Conservation (phyloP, 2,113 vertebrate species). For the Anthoscopus minutus region DNA sequence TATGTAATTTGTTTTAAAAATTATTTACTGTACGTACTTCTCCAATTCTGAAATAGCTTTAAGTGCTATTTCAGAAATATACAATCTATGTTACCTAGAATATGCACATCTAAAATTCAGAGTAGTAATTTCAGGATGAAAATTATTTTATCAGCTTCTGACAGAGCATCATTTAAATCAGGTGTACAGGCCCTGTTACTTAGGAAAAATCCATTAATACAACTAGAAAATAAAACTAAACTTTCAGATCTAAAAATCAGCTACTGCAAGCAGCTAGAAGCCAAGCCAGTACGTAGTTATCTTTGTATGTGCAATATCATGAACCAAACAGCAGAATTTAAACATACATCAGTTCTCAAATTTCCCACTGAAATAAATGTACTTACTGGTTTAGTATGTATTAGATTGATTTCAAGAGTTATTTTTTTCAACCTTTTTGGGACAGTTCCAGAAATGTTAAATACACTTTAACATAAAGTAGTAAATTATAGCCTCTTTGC, state of each 20-base stretch:
- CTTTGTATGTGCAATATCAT: neutral
- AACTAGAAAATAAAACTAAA: neutral
- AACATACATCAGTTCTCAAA: neutral
- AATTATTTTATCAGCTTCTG: neutral
- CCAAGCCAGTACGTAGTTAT: neutral
- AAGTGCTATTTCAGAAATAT: neutral
- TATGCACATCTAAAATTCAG: neutral
- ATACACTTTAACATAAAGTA: neutral
- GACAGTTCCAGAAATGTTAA: neutral
- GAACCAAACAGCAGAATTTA: neutral
- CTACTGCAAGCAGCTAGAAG: neutral
- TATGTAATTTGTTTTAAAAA: neutral
- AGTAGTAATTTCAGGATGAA: neutral
- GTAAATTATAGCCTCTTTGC: neutral
- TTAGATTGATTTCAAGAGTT: neutral
- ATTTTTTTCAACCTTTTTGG: neutral
- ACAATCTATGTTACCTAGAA: neutral
- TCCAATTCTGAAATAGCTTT: neutral
- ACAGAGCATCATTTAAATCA: neutral
- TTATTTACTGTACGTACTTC: neutral
- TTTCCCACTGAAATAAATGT: neutral
- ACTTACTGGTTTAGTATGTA: neutral
- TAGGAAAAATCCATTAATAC: neutral
- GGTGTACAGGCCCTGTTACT: neutral
- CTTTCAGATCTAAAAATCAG: neutral